Evolutionary conservation across 2,888 invertebrate genomes (phyloP), one percentile per base, ranked within the genome.

Genomic region (Leptarthrus brevirostris): DNA sequence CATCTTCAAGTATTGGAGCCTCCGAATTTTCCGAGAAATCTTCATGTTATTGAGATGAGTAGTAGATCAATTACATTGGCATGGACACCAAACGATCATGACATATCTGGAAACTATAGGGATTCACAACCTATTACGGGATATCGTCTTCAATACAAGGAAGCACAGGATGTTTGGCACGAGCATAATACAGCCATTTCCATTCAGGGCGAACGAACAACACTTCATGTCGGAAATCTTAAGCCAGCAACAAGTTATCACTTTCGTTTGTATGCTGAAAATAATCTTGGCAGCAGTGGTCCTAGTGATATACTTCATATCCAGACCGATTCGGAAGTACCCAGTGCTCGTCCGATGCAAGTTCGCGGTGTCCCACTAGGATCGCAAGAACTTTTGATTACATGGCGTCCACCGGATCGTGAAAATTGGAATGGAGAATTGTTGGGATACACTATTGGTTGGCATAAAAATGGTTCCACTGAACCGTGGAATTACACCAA

Each of bases 361-460:
- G 89, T 93, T 20, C 88, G 88, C 61, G 90, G 90, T 14, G 88
- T 89, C 36, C 88, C 93, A 0, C 87, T 90, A 10, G 91, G 90
- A 1, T 89, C 92, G 0, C 91, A 91, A 74, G 90, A 92, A 81
- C 84, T 93, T 54, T 87, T 90, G 79, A 90, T 92, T 76, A 88
- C 90, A n/a, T 93, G 93, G 93, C 89, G 91, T 72, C 89, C 92
- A 3, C 93, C 93, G 0, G 87, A 90, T 44, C 86, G 90, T n/a
- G 90, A 90, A 74, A 86, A 90, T 0, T 91, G 91, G 90, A 92
- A 93, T 82, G 93, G 93, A 0, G 90, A 91, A 77, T 88, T 93
- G 64, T 86, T 91, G 10, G 93, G 93, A 8, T 93, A 93, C 83
- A 89, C 89, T 30, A 89, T 92, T 80, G 77, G 88, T 82, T 79